Conservation (phyloP, 2,113 vertebrate genomes). For the Gavialis gangeticus region DNA sequence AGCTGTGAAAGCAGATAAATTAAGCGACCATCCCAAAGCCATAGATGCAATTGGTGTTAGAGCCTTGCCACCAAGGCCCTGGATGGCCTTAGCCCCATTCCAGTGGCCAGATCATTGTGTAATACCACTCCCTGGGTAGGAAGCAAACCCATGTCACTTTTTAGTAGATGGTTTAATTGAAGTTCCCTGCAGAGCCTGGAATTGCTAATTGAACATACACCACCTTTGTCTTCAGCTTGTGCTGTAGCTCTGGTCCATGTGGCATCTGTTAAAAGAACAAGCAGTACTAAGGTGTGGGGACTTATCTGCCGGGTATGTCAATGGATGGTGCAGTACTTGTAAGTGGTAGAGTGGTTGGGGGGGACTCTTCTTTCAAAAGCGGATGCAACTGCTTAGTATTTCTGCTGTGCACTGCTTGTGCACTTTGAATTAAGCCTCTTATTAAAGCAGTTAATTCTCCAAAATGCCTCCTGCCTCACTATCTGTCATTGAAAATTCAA, state of each 20-base stretch:
- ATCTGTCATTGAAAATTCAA: not conserved
- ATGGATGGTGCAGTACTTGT: not conserved
- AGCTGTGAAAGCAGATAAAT: not conserved
- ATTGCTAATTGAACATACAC: not conserved
- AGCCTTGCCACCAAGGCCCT: not conserved
- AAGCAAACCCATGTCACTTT: not conserved
- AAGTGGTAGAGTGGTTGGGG: rapidly evolving
- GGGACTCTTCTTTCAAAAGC: rapidly evolving
- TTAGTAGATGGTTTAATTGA: not conserved
- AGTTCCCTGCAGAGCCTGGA: not conserved
- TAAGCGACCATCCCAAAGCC: not conserved
- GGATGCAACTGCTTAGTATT: rapidly evolving
- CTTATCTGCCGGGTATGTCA: rapidly evolving
- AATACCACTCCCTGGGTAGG: not conserved
- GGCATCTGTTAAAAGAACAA: not conserved
- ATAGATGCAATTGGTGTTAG: not conserved
- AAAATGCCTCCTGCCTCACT: not conserved
- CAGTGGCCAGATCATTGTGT: not conserved
- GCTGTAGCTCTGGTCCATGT: rapidly evolving
- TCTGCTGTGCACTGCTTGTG: conserved; percentile 31
- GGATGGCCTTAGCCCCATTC: not conserved
- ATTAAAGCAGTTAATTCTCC: conserved; percentile 69
- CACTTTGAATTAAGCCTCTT: conserved; percentile 61
- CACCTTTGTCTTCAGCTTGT: not conserved
- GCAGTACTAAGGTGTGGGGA: not conserved